Conservation (phyloP, 2,888 invertebrate genomes). For the Rhyacophila evoluta region DNA sequence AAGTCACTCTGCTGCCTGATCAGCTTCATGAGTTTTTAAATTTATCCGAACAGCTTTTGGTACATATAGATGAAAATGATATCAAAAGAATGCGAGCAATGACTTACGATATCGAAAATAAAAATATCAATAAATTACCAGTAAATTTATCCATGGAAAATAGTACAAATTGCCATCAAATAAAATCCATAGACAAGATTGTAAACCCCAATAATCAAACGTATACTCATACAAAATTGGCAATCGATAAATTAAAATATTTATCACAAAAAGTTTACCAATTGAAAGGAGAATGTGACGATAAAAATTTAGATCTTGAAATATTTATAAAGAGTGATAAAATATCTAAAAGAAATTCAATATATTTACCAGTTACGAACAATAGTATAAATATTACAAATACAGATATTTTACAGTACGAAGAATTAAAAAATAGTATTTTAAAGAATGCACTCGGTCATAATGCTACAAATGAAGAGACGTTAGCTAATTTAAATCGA, state of each 20-base stretch:
- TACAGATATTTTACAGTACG: neutral
- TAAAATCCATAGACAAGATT: neutral
- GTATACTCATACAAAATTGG: neutral
- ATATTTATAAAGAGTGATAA: conserved; percentile 49
- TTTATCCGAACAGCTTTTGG: conserved; percentile 67
- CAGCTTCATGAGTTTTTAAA: conserved; percentile 72
- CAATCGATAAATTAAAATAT: neutral
- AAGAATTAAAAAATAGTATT: neutral
- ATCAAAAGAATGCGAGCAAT: conserved; percentile 25
- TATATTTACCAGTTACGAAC: conserved; percentile 2
- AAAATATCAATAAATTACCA: neutral
- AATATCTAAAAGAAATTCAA: conserved; percentile 41
- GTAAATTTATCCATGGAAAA: neutral
- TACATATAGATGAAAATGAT: conserved; percentile 60
- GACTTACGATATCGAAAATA: conserved; percentile 31
- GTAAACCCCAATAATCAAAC: neutral
- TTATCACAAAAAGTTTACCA: neutral
- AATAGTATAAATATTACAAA: neutral
- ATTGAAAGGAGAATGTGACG: neutral
- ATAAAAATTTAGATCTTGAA: conserved; percentile 47
- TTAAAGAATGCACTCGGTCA: neutral
- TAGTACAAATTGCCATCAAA: neutral
- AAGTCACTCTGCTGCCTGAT: conserved; percentile 71
- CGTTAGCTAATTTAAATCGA: too few relatives aligned
- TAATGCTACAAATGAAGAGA: neutral